Base-by-base conservation (phyloP, 2,888 invertebrate genomes). In the Chrysomela aeneicollis region DNA sequence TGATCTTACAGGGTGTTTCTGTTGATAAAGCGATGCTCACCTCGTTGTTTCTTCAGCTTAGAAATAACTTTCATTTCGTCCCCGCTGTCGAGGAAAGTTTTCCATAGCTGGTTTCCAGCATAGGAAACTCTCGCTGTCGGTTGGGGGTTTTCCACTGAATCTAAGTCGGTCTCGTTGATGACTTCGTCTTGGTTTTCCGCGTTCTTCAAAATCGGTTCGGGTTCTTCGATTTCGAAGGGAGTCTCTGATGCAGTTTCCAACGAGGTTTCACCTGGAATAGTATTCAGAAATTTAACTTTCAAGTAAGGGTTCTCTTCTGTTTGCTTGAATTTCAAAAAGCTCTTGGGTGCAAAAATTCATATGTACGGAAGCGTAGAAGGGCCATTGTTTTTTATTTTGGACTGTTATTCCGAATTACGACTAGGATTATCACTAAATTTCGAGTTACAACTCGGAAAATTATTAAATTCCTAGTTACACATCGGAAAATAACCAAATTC, bases 91-190 rank as follows among this genome's bases (percentile, higher is more conserved):
- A 86, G 84, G 5, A 80, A 81, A 47, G 92, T 88, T 77, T 91
- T 87, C 91, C 92, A 92, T 15, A 93, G 81, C 82, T 94, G 93
- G 17, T 90, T 89, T 1, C 93, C 93, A 54, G 88, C 86, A 79
- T 93, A 94, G 57, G 88, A 87, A 49, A 91, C 85, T 65, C 73
- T 74, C 9, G 61, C 67, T 65, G 71, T 67, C 6, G 71, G 66
- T 63, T 64, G 55, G n/a, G 32, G 18, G 42, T 50, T n/a, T 37
- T 32, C 53, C 21, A 17, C 0, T 15, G 10, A 12, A 8, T n/a
- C 22, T 47, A 26, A 10, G 4, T 17, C 6, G 19, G 19, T 15
- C 19, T 54, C 54, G n/a, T 1, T 26, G 9, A n/a, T 10, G 15
- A 26, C 18, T 8, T 46, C 22, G 17, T 54, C 35, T 32, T 42